phyloP scores from a whole-genome alignment of 2,888 invertebrate genomes.

The Pammene fasciana region DNA sequence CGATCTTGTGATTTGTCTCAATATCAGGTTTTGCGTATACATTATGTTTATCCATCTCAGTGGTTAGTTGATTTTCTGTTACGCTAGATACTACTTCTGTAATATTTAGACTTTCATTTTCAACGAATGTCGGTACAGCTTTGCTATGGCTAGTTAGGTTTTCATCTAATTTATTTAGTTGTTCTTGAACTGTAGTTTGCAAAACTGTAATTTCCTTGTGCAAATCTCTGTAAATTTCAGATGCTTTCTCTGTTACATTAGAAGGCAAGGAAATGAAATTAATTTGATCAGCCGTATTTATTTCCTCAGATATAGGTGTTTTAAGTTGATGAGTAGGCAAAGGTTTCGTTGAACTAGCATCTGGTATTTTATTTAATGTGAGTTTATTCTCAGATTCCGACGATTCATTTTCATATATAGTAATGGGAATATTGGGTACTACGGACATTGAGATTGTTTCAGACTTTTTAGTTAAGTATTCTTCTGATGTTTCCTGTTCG shows the following conservation, averaged over 20 bases:
- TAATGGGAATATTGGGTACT: slow-evolving; percentile 84
- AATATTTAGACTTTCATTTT: slow-evolving; percentile 84
- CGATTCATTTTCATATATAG: slow-evolving; percentile 84
- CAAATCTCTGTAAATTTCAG: slow-evolving; percentile 59
- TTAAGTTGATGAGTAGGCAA: slow-evolving; percentile 68
- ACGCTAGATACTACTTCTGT: slow-evolving; percentile 80
- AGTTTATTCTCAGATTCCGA: slow-evolving; percentile 87
- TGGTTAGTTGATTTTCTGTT: slow-evolving; percentile 76
- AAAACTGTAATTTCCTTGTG: slow-evolving; percentile 71
- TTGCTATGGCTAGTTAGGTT: slow-evolving; percentile 79
- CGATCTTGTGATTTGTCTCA: slow-evolving; percentile 78
- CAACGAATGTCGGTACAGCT: slow-evolving; percentile 81
- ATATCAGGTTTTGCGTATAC: slow-evolving; percentile 81
- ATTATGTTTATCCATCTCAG: slow-evolving; percentile 63
- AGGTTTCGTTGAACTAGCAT: slow-evolving; percentile 54
- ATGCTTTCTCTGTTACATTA: slow-evolving; percentile 58
- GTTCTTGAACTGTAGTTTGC: slow-evolving; percentile 78
- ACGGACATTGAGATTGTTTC: slow-evolving; percentile 74
- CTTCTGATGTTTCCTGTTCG: slow-evolving; percentile 84
- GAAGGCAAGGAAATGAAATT: slow-evolving; percentile 55
- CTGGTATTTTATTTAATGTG: slow-evolving; percentile 58
- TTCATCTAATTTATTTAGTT: slow-evolving; percentile 76
- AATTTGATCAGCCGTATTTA: slow-evolving; percentile 72
- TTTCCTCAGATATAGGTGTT: slow-evolving; percentile 70
- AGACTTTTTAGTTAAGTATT: slow-evolving; percentile 57